Base-by-base conservation (phyloP, 2,113 vertebrate species). In the Podiceps cristatus region DNA sequence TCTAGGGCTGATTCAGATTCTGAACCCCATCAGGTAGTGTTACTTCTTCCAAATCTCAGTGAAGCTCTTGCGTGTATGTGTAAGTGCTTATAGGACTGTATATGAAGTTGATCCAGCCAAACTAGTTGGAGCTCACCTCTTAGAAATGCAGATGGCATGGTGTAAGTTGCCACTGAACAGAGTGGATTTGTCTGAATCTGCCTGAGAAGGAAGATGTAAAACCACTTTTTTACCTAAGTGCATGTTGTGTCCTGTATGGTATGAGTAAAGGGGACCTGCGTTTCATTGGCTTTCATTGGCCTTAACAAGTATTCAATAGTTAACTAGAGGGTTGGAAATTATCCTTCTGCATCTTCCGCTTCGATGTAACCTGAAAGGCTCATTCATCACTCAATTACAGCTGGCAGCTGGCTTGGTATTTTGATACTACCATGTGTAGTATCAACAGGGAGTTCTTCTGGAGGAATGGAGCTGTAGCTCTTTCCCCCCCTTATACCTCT, bases 301-400 rank as follows among this genome's bases (percentile, higher is more conserved):
- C 56, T 73, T 40, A 80, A 42, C n/a, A 63, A 94, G 93, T 80
- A 66, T 35, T 80, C 68, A 45, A 0, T 7, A 85, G 44, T 60
- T 83, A 76, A 74, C 37, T 77, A 55, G 40, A 76, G 88, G 63
- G 53, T 8, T 82, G 75, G 52, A 77, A 86, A 77, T 52, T 47
- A 74, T 72, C 71, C 60, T 87, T 52, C 64, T 86, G 29, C 45
- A 33, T 82, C 78, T 86, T 82, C 55, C 90, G 83, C 60, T 93
- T 85, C 55, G 62, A 33, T 91, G 73, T 79, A 79, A 95, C 80
- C 78, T 74, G 93, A 97, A 98, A 98, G 96, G 94, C 96, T 98
- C 98, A 98, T 98, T 98, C 98, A 98, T 98, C 98, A 98, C 96
- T 96, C 98, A 98, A 96, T 98, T 98, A 98, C 91, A 96, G 97